phyloP scores from a whole-genome alignment of 2,888 invertebrate genomes.

The Drosophila pullipes region DNA sequence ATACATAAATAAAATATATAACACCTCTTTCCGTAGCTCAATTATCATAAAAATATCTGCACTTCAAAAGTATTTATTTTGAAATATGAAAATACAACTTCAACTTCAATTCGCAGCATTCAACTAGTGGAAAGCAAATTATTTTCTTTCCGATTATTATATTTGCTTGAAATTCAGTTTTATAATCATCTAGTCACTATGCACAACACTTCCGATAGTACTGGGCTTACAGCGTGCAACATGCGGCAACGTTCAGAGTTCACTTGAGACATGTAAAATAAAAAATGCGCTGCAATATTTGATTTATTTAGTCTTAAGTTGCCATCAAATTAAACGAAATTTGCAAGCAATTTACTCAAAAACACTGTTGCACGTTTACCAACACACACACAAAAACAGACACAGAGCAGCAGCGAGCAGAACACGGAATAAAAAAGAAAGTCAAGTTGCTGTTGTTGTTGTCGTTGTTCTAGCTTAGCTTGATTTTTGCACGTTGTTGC shows the following conservation, averaged over 20 bases:
- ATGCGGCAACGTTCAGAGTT: conserved; percentile 18
- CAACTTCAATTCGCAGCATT: conserved; percentile 19
- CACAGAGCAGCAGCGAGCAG: conserved; percentile 2
- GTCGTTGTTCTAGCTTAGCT: conserved; percentile 27
- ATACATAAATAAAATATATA: neutral
- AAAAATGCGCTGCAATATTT: conserved; percentile 17
- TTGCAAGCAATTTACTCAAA: conserved; percentile 67
- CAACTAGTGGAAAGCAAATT: conserved; percentile 37
- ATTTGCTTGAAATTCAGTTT: neutral
- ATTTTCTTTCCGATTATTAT: neutral
- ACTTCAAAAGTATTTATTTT: neutral
- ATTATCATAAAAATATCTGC: neutral
- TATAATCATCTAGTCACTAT: conserved; percentile 1
- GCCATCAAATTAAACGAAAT: conserved; percentile 62
- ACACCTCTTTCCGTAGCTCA: neutral
- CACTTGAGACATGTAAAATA: conserved; percentile 5
- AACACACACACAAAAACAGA: conserved; percentile 12
- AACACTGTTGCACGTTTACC: conserved; percentile 56
- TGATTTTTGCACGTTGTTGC: conserved; percentile 73
- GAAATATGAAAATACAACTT: neutral
- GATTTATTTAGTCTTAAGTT: conserved; percentile 29
- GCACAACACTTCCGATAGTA: neutral
- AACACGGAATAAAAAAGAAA: conserved; percentile 11
- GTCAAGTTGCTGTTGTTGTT: conserved; percentile 33
- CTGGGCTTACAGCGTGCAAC: conserved; percentile 22